Conservation (phyloP, 2,888 invertebrate species). For the Patella pellucida region DNA sequence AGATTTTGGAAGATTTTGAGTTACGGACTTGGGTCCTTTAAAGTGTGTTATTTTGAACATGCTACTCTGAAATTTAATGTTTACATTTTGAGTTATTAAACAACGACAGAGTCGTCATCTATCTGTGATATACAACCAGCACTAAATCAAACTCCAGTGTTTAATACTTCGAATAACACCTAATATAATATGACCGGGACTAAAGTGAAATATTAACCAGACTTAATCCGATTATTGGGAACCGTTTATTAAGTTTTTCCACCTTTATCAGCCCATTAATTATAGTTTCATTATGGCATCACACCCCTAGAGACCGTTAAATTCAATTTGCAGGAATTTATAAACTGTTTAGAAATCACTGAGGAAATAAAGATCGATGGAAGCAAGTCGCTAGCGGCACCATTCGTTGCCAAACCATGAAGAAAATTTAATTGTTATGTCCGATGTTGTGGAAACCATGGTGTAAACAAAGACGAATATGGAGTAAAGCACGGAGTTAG, state of each 20-base stretch:
- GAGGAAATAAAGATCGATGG: conserved; percentile 45
- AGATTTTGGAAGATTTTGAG: too few relatives aligned
- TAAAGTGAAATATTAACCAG: conserved; percentile 53
- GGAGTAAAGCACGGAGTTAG: conserved; percentile 20
- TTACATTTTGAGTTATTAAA: too few relatives aligned
- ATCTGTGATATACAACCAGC: too few relatives aligned
- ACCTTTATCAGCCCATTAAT: conserved; percentile 47
- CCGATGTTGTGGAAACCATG: conserved; percentile 32
- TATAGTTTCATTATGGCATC: conserved; percentile 53
- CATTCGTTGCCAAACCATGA: conserved; percentile 22
- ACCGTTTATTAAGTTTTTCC: conserved; percentile 52
- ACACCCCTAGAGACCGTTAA: conserved; percentile 36
- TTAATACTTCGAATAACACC: too few relatives aligned
- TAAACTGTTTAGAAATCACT: conserved; percentile 61
- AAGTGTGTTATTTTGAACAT: too few relatives aligned
- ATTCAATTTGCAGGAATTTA: conserved; percentile 58
- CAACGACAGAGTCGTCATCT: too few relatives aligned
- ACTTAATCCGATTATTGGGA: conserved; percentile 50
- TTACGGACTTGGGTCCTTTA: too few relatives aligned
- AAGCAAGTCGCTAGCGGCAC: conserved; percentile 30
- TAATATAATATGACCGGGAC: too few relatives aligned
- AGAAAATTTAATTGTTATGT: conserved; percentile 31
- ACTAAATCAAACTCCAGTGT: too few relatives aligned
- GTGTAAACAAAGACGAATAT: conserved; percentile 29
- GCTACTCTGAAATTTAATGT: too few relatives aligned